Conservation (phyloP, 2,888 invertebrate species). For the Leucophora obtusa region DNA sequence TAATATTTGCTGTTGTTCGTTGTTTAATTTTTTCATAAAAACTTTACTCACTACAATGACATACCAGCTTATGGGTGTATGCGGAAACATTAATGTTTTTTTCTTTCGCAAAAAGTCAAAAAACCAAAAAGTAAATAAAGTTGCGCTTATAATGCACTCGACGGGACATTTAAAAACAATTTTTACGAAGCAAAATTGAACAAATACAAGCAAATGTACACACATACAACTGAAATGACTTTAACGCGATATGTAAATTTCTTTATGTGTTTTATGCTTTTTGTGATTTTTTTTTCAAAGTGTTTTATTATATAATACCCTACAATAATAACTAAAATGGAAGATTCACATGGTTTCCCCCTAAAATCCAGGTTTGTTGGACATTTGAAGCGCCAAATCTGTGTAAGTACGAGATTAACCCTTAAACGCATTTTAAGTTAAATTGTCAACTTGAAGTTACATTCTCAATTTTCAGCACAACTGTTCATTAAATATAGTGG, state of each 20-base stretch:
- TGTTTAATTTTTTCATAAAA: conserved; percentile 1
- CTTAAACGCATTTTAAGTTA: too few species aligned
- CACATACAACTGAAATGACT: conserved; percentile 43
- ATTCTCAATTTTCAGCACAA: too few species aligned
- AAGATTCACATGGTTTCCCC: too few species aligned
- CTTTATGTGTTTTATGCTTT: not conserved
- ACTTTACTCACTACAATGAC: conserved; percentile 46
- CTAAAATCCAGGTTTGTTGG: too few species aligned
- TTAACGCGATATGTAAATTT: conserved; percentile 46
- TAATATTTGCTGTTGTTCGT: conserved; percentile 10
- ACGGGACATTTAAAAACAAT: conserved; percentile 62
- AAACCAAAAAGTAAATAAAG: conserved; percentile 8
- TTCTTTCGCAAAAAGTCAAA: conserved; percentile 5
- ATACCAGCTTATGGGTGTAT: conserved; percentile 30
- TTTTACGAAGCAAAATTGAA: conserved; percentile 30
- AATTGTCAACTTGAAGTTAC: too few species aligned
- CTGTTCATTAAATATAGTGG: too few species aligned
- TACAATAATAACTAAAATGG: not conserved
- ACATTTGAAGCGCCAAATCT: too few species aligned
- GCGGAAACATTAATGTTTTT: conserved; percentile 38
- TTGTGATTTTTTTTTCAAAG: not conserved
- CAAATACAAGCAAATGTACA: conserved; percentile 35
- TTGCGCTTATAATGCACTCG: conserved; percentile 57
- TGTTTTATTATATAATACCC: not conserved
- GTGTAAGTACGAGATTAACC: too few species aligned